Evolutionary conservation across 2,888 invertebrate genomes (phyloP).

Genomic region (Drosophila helvetica): DNA sequence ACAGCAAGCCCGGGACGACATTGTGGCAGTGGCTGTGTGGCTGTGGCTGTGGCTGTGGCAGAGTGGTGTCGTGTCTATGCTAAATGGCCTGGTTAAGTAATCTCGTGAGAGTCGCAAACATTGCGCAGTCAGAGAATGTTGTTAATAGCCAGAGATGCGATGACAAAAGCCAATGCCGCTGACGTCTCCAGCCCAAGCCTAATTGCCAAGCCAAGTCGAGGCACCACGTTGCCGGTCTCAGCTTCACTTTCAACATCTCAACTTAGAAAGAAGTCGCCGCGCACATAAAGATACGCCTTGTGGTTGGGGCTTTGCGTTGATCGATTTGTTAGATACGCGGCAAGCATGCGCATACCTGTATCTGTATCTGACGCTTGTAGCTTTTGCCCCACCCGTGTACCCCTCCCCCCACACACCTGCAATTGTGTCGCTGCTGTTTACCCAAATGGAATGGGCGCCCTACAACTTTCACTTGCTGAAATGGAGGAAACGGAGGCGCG

Average conservation of each 20-base stretch:
- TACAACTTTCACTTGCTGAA: slow-evolving; percentile 68
- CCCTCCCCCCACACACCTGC: slow-evolving; percentile 36
- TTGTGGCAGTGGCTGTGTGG: slow-evolving; percentile 17
- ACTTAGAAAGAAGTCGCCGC: slow-evolving; percentile 54
- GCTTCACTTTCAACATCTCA: slow-evolving; percentile 67
- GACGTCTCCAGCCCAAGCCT: slow-evolving; percentile 17
- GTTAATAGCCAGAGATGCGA: slow-evolving; percentile 59
- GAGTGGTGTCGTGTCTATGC: slow-evolving; percentile 55
- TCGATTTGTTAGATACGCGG: slow-evolving; percentile 73
- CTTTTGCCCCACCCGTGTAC: slow-evolving; percentile 24
- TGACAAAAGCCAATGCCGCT: slow-evolving; percentile 40
- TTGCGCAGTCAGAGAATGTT: slow-evolving; percentile 75
- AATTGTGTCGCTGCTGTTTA: slow-evolving; percentile 60
- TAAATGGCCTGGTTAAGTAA: slow-evolving; percentile 78
- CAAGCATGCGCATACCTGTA: slow-evolving; percentile 55
- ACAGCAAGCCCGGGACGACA: slow-evolving; percentile 50
- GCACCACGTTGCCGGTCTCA: slow-evolving; percentile 17
- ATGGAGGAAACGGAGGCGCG: slow-evolving; percentile 32
- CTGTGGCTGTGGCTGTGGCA: slow-evolving; percentile 16
- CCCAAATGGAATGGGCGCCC: slow-evolving; percentile 48
- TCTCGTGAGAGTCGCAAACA: slow-evolving; percentile 76
- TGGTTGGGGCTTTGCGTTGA: slow-evolving; percentile 62
- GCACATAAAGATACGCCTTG: slow-evolving; percentile 33
- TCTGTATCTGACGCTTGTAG: slow-evolving; percentile 25
- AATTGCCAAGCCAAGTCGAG: slow-evolving; percentile 39